A percentile compares a stretch with the other conserved stretches of the same genome.
Conservation (phyloP, 2,888 invertebrate species). For the Hirtodrosophila cameraria region DNA sequence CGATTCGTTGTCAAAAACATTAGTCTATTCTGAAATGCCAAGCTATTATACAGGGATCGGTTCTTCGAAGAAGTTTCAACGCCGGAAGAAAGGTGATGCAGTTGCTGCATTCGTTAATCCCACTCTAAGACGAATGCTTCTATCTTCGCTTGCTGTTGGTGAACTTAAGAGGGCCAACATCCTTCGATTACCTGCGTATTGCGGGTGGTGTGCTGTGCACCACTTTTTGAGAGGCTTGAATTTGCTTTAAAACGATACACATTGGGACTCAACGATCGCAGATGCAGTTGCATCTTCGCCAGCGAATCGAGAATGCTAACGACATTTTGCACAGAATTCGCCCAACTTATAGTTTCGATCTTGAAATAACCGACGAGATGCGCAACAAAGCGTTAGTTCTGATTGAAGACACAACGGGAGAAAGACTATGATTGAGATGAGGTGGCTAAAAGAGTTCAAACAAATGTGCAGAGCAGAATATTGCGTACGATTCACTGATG, state of each 20-base stretch:
- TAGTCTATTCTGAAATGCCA: slow-evolving; percentile 43
- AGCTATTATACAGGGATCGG: slow-evolving; percentile 6
- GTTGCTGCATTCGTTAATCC: slow-evolving; percentile 2
- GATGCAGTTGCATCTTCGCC: too few species aligned
- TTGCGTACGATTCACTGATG: too few species aligned
- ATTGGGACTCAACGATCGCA: too few species aligned
- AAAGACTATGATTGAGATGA: too few species aligned
- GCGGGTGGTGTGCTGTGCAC: slow-evolving; percentile 10
- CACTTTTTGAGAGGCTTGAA: slow-evolving; percentile 6
- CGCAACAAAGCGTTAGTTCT: too few species aligned
- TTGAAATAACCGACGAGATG: too few species aligned
- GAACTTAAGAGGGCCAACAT: slow-evolving; percentile 13
- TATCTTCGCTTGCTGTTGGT: slow-evolving; percentile 5
- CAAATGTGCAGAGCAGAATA: too few species aligned
- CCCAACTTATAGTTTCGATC: too few species aligned
- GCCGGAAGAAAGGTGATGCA: neutral
- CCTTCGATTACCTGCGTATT: slow-evolving; percentile 6
- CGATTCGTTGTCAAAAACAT: slow-evolving; percentile 68
- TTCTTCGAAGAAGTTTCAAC: slow-evolving; percentile 4
- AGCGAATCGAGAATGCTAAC: too few species aligned
- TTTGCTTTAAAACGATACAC: slow-evolving; percentile 9
- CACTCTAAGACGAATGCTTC: slow-evolving; percentile 5
- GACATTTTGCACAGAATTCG: too few species aligned
- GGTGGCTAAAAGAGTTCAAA: too few species aligned
- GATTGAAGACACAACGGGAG: too few species aligned